phyloP scores from a whole-genome alignment of 2,797 vertebrate genomes.

The Rousettus madagascariensis region DNA sequence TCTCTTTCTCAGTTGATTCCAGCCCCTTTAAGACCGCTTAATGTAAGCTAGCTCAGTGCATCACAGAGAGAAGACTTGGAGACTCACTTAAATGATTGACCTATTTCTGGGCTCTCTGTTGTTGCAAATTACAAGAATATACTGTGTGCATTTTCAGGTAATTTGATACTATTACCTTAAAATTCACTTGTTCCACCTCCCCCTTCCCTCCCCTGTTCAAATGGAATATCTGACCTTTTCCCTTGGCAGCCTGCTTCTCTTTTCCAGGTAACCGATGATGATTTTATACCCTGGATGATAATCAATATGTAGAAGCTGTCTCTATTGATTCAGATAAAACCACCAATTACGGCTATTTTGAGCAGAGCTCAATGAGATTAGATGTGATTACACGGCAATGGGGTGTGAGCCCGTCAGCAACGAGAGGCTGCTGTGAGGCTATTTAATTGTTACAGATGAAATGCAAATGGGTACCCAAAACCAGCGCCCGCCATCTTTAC shows the following conservation, averaged over 20 bases:
- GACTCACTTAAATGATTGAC: slow-evolving; percentile 69
- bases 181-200: slow-evolving; percentile 43
- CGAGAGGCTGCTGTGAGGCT: slow-evolving; percentile 40
- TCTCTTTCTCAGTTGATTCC: not conserved
- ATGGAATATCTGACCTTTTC: slow-evolving; percentile 76
- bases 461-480: not conserved
- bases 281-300: slow-evolving; percentile 77
- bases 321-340: slow-evolving; percentile 80
- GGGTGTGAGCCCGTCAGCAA: slow-evolving; percentile 49
- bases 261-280: slow-evolving; percentile 61
- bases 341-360: slow-evolving; percentile 77
- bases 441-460: slow-evolving; percentile 59
- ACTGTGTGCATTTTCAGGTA: slow-evolving; percentile 71
- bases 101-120: slow-evolving; percentile 74
- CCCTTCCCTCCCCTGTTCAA: slow-evolving; percentile 40
- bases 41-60: slow-evolving; percentile 10
- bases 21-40: slow-evolving; percentile 56
- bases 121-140: slow-evolving; percentile 71
- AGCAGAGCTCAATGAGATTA: slow-evolving; percentile 72
- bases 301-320: slow-evolving; percentile 75
- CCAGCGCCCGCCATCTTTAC: not conserved
- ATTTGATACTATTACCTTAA: slow-evolving; percentile 76
- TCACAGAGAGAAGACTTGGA: slow-evolving; percentile 47
- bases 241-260: slow-evolving; percentile 62
- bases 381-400: slow-evolving; percentile 74